Evolutionary conservation across 2,113 vertebrate species (phyloP).

Genomic region (Ammodytes dubius): DNA sequence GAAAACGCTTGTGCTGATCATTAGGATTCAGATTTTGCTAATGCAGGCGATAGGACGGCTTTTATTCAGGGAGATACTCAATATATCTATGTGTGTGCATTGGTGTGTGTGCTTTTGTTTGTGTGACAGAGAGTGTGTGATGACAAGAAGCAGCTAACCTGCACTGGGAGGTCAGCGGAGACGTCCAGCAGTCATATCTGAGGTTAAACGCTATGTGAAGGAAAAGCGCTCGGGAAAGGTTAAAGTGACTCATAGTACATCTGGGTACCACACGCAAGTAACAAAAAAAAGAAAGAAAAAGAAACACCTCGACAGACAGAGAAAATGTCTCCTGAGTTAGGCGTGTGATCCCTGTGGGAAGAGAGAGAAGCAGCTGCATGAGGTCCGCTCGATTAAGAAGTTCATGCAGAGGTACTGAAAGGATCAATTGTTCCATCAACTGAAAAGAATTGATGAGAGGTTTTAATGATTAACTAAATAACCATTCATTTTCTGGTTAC

Average conservation of each 20-base stretch:
- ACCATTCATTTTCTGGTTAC: not conserved
- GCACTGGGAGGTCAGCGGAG: conserved; percentile 49
- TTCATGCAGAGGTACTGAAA: not conserved
- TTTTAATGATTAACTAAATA: not conserved
- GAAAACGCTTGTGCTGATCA: conserved; percentile 9
- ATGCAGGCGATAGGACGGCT: conserved; percentile 6
- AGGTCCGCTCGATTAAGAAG: not conserved
- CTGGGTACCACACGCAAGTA: conserved; percentile 46
- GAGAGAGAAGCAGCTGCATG: not conserved
- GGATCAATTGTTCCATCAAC: not conserved
- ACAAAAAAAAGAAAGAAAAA: not conserved
- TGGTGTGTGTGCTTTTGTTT: conserved; percentile 7
- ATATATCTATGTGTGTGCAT: conserved; percentile 13
- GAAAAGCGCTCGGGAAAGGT: conserved; percentile 61
- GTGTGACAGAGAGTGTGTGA: conserved; percentile 2
- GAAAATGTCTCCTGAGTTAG: conserved; percentile 5
- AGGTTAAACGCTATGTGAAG: conserved; percentile 68
- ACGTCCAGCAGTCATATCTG: conserved; percentile 54
- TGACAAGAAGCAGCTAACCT: conserved; percentile 63
- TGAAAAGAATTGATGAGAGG: not conserved
- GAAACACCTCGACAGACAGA: not conserved
- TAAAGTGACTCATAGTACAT: conserved; percentile 59
- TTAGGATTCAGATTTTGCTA: conserved; percentile 6
- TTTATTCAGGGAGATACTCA: not conserved
- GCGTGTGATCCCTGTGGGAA: not conserved